Conservation (phyloP, 2,888 invertebrate species). For the Lasioglossum pauxillum region DNA sequence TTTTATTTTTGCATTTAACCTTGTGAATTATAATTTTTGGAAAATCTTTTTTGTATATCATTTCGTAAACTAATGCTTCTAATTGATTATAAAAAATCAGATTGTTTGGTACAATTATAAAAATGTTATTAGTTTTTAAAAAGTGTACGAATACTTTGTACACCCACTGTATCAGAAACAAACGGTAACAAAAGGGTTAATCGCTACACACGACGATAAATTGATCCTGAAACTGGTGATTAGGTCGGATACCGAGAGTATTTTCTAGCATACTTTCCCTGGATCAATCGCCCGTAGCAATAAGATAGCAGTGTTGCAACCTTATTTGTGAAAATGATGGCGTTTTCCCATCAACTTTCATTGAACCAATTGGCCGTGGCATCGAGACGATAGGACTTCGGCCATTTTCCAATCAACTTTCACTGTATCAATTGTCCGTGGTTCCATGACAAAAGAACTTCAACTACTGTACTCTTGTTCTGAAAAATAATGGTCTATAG, state of each 20-base stretch:
- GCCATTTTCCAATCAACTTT: constrained; percentile 6
- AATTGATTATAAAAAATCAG: no score
- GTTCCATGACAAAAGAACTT: neutral
- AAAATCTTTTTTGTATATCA: no score
- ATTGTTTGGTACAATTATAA: no score
- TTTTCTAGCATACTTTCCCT: neutral
- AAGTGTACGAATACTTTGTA: no score
- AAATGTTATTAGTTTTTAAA: no score
- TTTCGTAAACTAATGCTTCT: no score
- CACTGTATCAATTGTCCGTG: neutral
- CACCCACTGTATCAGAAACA: no score
- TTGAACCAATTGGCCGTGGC: neutral
- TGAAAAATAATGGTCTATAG: neutral
- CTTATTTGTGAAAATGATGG: neutral
- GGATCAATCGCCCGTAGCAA: neutral
- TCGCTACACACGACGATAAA: neutral
- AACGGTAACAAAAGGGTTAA: no score
- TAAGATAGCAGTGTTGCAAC: neutral
- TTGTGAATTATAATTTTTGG: no score
- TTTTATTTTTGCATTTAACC: no score
- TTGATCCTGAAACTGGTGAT: neutral
- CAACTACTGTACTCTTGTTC: neutral
- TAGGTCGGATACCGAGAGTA: neutral
- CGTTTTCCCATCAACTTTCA: neutral
- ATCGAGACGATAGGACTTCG: neutral